These are phyloP conservation scores for Parelbella ahira DNA, from an alignment of 2,888 invertebrate species.

Conservation along the genomic window DNA sequence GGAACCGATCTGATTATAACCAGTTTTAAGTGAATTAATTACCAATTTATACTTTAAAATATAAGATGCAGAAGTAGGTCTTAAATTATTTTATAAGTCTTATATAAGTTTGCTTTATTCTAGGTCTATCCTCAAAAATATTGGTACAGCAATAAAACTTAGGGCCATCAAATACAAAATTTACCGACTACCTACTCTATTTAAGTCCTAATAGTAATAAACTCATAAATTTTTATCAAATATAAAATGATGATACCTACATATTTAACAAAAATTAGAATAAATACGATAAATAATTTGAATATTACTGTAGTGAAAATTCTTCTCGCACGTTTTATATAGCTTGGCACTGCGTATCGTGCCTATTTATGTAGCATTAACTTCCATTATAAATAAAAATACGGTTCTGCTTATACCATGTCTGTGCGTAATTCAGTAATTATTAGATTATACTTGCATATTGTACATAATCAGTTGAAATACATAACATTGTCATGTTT, in stretches of 20 bases:
- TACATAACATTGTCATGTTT: constrained; percentile 20
- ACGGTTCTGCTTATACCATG: constrained; percentile 14
- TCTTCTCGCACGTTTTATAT: constrained; percentile 14
- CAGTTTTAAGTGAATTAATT: constrained; percentile 2
- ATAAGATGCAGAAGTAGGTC: constrained; percentile 24
- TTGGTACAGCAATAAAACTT: constrained; percentile 22
- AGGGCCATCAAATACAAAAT: constrained; percentile 12
- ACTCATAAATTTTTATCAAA: no score
- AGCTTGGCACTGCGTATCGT: constrained; percentile 17
- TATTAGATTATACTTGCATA: constrained; percentile 19
- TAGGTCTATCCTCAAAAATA: constrained; percentile 8
- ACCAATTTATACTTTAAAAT: constrained; percentile 7
- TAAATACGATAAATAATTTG: constrained; percentile 8
- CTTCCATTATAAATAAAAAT: constrained; percentile 1
- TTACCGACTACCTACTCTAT: constrained; percentile 18
- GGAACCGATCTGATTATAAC: constrained; percentile 11
- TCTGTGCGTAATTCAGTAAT: constrained; percentile 22
- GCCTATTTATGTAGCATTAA: constrained; percentile 14
- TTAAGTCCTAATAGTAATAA: constrained; percentile 18
- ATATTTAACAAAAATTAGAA: constrained; percentile 7
- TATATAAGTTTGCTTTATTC: constrained; percentile 10
- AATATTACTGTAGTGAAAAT: constrained; percentile 4
- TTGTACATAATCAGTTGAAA: constrained; percentile 21
- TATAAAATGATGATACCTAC: constrained; percentile 7
- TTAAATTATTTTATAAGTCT: constrained; percentile 20